Evolutionary conservation across 2,113 vertebrate species (phyloP), one percentile per base, ranked within the genome.

Genomic region (Nycticryphes semicollaris): DNA sequence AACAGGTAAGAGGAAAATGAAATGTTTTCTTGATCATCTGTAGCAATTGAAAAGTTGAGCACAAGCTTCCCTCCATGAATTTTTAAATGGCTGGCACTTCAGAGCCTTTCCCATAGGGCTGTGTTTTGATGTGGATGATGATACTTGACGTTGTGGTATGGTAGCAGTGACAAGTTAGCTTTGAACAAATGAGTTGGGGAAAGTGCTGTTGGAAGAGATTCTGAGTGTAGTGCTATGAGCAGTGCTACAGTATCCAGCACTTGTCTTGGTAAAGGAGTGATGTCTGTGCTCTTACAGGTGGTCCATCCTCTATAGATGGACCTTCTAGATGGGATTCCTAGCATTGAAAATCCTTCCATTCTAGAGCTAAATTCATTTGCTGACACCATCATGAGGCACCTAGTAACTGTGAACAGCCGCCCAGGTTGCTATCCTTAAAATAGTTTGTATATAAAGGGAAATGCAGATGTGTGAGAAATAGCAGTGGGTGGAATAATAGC

Each of bases 1-100:
- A 99, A 99, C 98, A 99, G 98, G 99, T 99, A 97, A 98, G 87
- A 21, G 30, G 12, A n/a, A 78, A 66, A 76, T 22, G 7, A 33
- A 7, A 76, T 25, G 19, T 68, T 78, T 86, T 45, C 72, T 27
- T 90, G 4, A 25, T 66, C 24, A 7, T 37, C 25, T 51, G 9
- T 53, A 41, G 35, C 28, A 59, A 23, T 18, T 75, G 25, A 59
- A 66, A 90, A 81, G 24, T 48, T 56, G 43, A 33, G 23, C 1
- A 2, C 0, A 0, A 24, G 16, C 23, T 90, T 83, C 48, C 25
- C 12, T 74, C 19, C 3, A 0, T 57, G 3, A 74, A 3, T 80
- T 93, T 94, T 62, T 62, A 30, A 69, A 56, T 35, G 43, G 23
- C n/a, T 85, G 64, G 25, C 10, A 3, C 12, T 73, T 94, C 30